phyloP scores from a whole-genome alignment of 2,113 vertebrate genomes.

The Noturus placidus region DNA sequence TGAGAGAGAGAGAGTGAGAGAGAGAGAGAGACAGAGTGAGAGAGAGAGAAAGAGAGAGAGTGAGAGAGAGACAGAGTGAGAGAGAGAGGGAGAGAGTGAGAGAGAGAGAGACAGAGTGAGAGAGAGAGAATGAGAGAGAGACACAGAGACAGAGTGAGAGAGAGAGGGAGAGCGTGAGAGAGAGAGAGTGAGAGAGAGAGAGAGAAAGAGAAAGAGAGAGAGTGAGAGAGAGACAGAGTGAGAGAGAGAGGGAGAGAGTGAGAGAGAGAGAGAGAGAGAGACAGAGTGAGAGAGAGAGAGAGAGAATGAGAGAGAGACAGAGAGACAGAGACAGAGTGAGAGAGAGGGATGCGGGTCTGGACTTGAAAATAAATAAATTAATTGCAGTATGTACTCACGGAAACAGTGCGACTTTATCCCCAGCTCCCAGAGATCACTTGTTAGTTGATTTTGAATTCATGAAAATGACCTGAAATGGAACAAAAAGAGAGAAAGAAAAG shows the following conservation, averaged over 20 bases:
- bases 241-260: not conserved
- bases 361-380: conserved; percentile 26
- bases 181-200: not conserved
- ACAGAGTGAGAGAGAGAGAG: not conserved
- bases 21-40: too few relatives aligned
- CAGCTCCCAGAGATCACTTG: conserved; percentile 93
- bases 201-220: not conserved
- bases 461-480: conserved; percentile 87
- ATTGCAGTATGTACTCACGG: conserved; percentile 85
- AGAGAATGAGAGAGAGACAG: not conserved
- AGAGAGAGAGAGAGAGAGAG: not conserved
- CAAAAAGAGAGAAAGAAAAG: conserved; percentile 20
- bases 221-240: too few relatives aligned
- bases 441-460: conserved; percentile 91
- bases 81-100: too few relatives aligned
- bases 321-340: not conserved
- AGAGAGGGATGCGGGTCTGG: not conserved
- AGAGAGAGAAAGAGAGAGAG: too few relatives aligned
- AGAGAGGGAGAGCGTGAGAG: too few relatives aligned
- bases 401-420: conserved; percentile 87
- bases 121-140: too few relatives aligned
- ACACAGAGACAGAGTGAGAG: too few relatives aligned
- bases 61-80: too few relatives aligned
- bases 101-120: too few relatives aligned
- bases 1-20: too few relatives aligned